Evolutionary conservation across 2,797 vertebrate genomes (phyloP), one percentile per base, ranked within the genome.

Genomic region (Eptatretus atami): DNA sequence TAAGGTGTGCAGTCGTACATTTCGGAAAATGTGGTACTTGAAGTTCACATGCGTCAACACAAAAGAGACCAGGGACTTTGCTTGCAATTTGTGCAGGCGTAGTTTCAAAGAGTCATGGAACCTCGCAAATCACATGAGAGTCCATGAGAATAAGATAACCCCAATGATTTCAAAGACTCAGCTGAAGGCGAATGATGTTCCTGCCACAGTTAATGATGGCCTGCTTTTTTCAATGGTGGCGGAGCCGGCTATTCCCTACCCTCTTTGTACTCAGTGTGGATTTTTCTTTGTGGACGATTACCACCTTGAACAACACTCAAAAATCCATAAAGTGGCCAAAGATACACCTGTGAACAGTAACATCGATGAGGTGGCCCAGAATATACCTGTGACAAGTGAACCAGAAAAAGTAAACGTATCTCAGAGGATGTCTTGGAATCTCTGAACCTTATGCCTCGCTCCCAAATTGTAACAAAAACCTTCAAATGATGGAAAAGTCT

Each of bases 151-250:
- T 9, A 61, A 61, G 25, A n/a, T 10, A n/a, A 61, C 9, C 10
- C 25, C 57, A 12, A 61, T 10, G 57, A 12, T 25, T 61, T n/a
- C 57, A 3, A 12, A n/a, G n/a, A 25, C 10, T 10, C n/a, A 61
- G 25, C n/a, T 61, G 11, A 10, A 61, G 31, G 31, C 31, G 31
- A 44, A 3, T 44, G 31, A 44, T 44, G 31, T 44, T 61, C 57
- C 57, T 61, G 57, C 57, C 57, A 61, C 12, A 10, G 57, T 61
- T 10, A 61, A 61, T n/a, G 57, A 61, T 61, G 57, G 57, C 57
- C n/a, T n/a, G 10, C 57, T 25, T 61, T 11, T 12, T 25, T n/a
- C n/a, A n/a, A 25, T 25, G 25, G 57, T 61, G 57, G 11, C 25
- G 12, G 25, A n/a, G 25, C n/a, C 10, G 12, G n/a, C 57, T n/a